These are phyloP conservation scores for Cotesia glomerata DNA, from an alignment of 1,140 invertebrate species.

Conservation along the genomic window DNA sequence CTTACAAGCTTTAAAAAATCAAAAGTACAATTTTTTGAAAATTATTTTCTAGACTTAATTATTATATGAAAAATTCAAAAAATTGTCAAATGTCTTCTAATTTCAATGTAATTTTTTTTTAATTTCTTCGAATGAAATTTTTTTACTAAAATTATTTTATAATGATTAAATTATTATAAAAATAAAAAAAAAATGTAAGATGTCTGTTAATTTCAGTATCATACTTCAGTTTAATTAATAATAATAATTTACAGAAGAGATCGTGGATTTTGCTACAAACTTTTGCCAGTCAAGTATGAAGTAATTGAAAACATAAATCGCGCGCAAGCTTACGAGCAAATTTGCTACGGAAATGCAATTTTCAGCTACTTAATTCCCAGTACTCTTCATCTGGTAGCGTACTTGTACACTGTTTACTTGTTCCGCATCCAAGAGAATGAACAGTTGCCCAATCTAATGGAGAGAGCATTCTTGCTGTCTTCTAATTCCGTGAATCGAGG, in stretches of 20 bases:
- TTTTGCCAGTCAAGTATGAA: conserved; percentile 55
- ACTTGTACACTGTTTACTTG: conserved; percentile 77
- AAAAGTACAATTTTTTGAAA: no score
- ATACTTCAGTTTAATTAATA: no score
- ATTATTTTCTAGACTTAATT: no score
- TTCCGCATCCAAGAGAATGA: conserved; percentile 86
- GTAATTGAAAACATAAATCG: conserved; percentile 45
- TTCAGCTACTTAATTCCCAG: conserved; percentile 83
- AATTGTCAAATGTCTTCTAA: no score
- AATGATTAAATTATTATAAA: no score
- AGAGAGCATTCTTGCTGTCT: conserved; percentile 78
- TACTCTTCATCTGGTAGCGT: conserved; percentile 77
- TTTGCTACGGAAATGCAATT: conserved; percentile 72
- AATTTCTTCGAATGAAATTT: no score
- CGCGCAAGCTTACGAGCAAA: conserved; percentile 62
- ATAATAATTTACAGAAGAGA: conserved; percentile 67
- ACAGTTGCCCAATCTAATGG: conserved; percentile 88
- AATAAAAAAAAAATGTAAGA: no score
- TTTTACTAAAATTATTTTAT: no score
- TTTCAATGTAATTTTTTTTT: no score
- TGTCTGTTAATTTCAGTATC: no score
- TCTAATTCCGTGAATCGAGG: conserved; percentile 70
- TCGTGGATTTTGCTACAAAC: conserved; percentile 74
- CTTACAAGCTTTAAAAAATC: no score
- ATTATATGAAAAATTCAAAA: no score